Base-by-base conservation (phyloP, 1,140 invertebrate species). In the Hestina assimilis region DNA sequence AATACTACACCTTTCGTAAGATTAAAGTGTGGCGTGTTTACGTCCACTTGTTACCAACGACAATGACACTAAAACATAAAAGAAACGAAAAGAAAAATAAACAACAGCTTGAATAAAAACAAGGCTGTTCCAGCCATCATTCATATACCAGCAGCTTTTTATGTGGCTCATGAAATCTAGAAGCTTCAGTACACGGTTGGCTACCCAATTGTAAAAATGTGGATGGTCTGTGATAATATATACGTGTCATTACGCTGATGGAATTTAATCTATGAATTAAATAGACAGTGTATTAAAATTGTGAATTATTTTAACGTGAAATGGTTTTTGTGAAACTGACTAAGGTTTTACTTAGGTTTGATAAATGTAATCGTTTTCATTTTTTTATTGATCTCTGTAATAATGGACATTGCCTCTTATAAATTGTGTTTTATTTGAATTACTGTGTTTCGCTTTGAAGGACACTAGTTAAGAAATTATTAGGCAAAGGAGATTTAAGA, bases 61-160 rank as follows among this genome's bases (percentile, higher is more conserved):
- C 28, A 46, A 46, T 46, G 47, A 59, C 48, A 59, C 46, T 28
- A 29, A 45, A 42, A 40, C 41, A 59, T 33, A 29, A 46, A 42
- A 50, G 33, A 50, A 20, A 23, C 15, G 42, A 43, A 58, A 43
- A 20, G 40, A 6, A 12, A 50, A 58, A 51, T 51, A 59, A 59
- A 55, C 52, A 55, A 43, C 52, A 52, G 19, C 8, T 29, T 23
- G 20, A 31, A 50, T 40, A 58, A 47, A 26, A 40, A 14, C 53
- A 47, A 56, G 55, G 55, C 40, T 58, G 40, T 52, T 59, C 17
- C 48, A 59, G 17, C 24, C 45, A 57, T 57, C 45, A 57, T 9
- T 57, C 54, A 57, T 48, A 48, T n/a, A 20, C 35, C 20, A 19
- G 24, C 45, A 35, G 9, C 12, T 47, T 56, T 40, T 47, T 21